Base-by-base conservation (phyloP, 92 coral and sea anemone genomes). In the Virgularia gustaviana region DNA sequence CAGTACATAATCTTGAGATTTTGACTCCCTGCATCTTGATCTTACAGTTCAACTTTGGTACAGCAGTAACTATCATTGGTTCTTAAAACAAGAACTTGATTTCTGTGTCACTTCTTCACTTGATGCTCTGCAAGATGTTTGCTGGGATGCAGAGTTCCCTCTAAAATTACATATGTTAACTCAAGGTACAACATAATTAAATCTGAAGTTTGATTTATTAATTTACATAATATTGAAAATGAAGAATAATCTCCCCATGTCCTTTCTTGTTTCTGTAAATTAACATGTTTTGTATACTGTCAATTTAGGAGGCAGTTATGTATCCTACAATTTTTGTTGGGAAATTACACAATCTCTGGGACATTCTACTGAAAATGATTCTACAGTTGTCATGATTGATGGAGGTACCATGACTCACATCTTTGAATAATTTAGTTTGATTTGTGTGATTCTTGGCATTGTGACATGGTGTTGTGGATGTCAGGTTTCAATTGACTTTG, bases 31-130 rank as follows among this genome's bases (percentile, higher is more conserved):
- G 3, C 55, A 47, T 62, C 24, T 18, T 62, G 6, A 45, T 70
- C 22, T 70, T 37, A 13, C 47, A 91, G 97, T 91, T 60, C 97
- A 91, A 57, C 81, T 94, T 34, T 94, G 99, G 99, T 60, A 87
- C 25, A 86, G 88, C 28, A 94, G 82, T 70, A 94, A 94, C 49
- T 94, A 94, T 58, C 99, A 94, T 84, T 94, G 99, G 99, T 94
- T 87, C 52, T 86, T 94, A 29, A 94, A 94, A 72, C 96, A 94
- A 60, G 96, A 94, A 63, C 27, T 92, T 33, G 67, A 72, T 60
- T 89, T 94, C 77, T 77, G 80, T 34, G 86, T 90, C 1, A 59
- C 87, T 29, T 16, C 20, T 25, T 57, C 45, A 35, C 85, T 87
- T 66, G 79, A 81, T 57, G 90, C 86, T 22, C 15, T 68, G 23